phyloP scores from a whole-genome alignment of 2,888 invertebrate species.

The Lepeophtheirus nordmannii region DNA sequence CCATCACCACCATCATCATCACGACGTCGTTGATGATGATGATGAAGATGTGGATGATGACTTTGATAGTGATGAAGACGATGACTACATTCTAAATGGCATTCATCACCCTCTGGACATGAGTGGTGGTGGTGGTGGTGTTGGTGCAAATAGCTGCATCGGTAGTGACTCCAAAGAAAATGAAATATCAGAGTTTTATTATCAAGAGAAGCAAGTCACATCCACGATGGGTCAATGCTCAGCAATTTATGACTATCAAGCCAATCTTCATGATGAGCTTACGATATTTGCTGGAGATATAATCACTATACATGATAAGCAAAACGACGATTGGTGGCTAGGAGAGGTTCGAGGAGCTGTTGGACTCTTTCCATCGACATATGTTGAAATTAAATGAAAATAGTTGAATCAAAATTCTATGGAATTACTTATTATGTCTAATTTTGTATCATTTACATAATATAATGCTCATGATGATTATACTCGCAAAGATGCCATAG shows the following conservation, averaged over 20 bases:
- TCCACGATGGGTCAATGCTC: slow-evolving; percentile 54
- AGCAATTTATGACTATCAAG: slow-evolving; percentile 71
- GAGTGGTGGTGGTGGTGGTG: too few relatives aligned
- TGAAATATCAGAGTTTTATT: slow-evolving; percentile 22
- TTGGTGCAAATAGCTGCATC: neutral
- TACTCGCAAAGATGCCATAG: too few relatives aligned
- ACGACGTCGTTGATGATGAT: neutral
- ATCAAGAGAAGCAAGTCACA: slow-evolving; percentile 20
- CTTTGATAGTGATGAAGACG: slow-evolving; percentile 19
- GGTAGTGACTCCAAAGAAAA: slow-evolving; percentile 8
- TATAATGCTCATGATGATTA: too few relatives aligned
- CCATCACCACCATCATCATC: neutral
- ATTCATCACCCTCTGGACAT: neutral
- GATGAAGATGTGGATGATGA: slow-evolving; percentile 29
- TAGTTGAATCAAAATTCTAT: neutral
- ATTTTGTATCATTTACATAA: too few relatives aligned
- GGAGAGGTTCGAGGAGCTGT: slow-evolving; percentile 68
- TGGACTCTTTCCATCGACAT: slow-evolving; percentile 85
- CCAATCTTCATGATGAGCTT: slow-evolving; percentile 72
- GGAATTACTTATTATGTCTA: too few relatives aligned
- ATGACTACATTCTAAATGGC: neutral
- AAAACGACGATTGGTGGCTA: slow-evolving; percentile 87
- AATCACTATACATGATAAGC: slow-evolving; percentile 72
- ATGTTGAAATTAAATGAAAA: slow-evolving; percentile 48
- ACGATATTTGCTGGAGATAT: slow-evolving; percentile 60